A percentile compares a stretch with the other conserved stretches of the same genome.
phyloP scores from a whole-genome alignment of 2,888 invertebrate species.

The Oscheius myriophilus region DNA sequence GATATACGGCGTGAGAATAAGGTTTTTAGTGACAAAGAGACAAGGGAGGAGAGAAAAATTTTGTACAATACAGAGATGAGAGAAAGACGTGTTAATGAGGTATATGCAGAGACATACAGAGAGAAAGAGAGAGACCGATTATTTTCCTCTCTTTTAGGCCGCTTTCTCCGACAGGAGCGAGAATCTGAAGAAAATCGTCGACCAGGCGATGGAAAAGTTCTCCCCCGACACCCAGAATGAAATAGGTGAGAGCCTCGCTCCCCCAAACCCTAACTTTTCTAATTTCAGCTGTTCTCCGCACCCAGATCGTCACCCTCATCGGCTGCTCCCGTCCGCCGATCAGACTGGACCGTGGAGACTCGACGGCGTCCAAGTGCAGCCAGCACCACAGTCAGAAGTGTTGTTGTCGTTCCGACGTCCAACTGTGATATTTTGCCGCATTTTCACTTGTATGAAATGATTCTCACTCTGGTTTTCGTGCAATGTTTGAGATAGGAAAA shows the following conservation, averaged over 20 bases:
- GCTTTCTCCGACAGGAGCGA: conserved; percentile 42
- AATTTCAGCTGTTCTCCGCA: conserved; percentile 40
- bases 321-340: conserved; percentile 43
- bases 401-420: conserved; percentile 15
- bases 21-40: too few relatives aligned
- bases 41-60: too few relatives aligned
- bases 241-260: conserved; percentile 35
- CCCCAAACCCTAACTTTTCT: background rate
- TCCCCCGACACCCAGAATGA: conserved; percentile 52
- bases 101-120: too few relatives aligned
- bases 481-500: too few relatives aligned
- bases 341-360: conserved; percentile 30
- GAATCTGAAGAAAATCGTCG: conserved; percentile 33
- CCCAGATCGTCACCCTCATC: conserved; percentile 43
- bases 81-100: too few relatives aligned
- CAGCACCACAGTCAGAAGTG: conserved; percentile 6
- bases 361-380: conserved; percentile 15
- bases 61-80: too few relatives aligned
- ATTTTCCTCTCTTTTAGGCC: background rate
- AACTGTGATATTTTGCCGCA: conserved; percentile 2
- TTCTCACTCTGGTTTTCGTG: background rate
- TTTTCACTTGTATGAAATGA: background rate
- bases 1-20: too few relatives aligned
- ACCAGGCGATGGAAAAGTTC: conserved; percentile 37
- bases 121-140: too few relatives aligned